Evolutionary conservation across 2,888 invertebrate species (phyloP).

Genomic region (Pristionchus maxplancki): DNA sequence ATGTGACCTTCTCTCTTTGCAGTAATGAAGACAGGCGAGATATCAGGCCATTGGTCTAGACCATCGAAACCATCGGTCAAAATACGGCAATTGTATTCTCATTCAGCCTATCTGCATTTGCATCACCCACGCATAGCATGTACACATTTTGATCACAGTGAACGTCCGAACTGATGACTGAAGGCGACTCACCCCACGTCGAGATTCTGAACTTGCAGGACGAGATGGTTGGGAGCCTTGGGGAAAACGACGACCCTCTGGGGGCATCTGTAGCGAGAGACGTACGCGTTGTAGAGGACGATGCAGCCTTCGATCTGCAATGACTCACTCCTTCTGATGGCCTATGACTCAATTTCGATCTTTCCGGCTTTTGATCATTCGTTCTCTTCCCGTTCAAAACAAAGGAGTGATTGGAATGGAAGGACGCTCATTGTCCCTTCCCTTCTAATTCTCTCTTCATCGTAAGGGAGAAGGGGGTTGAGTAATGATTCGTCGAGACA

Average conservation of each 20-base stretch:
- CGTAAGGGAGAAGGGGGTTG: neutral
- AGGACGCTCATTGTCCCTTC: conserved; percentile 17
- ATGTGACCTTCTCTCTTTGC: neutral
- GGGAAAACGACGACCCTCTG: conserved; percentile 73
- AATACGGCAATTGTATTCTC: too few species aligned
- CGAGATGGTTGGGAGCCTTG: conserved; percentile 72
- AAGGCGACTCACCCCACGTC: conserved; percentile 70
- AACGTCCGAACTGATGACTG: too few species aligned
- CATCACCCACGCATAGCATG: too few species aligned
- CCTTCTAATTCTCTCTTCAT: neutral
- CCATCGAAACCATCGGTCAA: neutral
- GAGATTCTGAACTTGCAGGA: conserved; percentile 72
- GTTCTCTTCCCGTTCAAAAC: neutral
- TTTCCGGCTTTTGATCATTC: neutral
- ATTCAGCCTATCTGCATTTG: too few species aligned
- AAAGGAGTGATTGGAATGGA: neutral
- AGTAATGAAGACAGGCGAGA: neutral
- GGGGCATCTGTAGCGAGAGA: conserved; percentile 73
- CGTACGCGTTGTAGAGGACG: conserved; percentile 74
- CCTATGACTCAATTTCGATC: neutral
- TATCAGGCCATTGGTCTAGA: neutral
- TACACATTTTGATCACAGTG: too few species aligned
- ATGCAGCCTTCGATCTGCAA: conserved; percentile 73
- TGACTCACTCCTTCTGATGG: neutral
- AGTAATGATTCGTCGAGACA: neutral